These are phyloP conservation scores for Leptinotarsa defecta DNA, from an alignment of 1,140 invertebrate species.

Conservation along the genomic window DNA sequence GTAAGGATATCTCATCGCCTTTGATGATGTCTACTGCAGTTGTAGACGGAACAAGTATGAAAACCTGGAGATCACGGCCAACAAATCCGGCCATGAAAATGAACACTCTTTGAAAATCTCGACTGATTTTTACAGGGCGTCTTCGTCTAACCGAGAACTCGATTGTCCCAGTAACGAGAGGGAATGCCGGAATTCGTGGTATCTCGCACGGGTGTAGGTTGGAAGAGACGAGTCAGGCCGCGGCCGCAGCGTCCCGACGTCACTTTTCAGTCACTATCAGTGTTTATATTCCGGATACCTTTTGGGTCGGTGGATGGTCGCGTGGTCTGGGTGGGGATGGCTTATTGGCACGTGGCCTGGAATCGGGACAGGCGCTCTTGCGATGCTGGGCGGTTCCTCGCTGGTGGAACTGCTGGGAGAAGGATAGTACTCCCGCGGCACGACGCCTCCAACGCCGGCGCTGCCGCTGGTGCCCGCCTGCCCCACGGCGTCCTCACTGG, in stretches of 20 bases:
- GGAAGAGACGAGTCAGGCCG: slow-evolving; percentile 10
- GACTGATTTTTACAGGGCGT: not conserved
- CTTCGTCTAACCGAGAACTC: slow-evolving; percentile 7
- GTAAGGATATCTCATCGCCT: no score
- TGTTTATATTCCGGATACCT: slow-evolving; percentile 67
- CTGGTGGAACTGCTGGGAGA: slow-evolving; percentile 55
- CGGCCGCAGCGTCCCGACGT: slow-evolving; percentile 20
- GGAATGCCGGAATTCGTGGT: slow-evolving; percentile 23
- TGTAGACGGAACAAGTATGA: no score
- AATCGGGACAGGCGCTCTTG: slow-evolving; percentile 48
- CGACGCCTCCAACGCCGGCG: slow-evolving; percentile 42
- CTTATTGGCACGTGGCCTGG: slow-evolving; percentile 44
- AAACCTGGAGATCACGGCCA: no score
- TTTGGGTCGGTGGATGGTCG: slow-evolving; percentile 57
- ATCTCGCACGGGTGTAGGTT: slow-evolving; percentile 33
- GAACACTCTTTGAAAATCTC: not conserved
- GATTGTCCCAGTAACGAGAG: slow-evolving; percentile 33
- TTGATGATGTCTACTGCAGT: no score
- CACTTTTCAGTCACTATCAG: slow-evolving; percentile 59
- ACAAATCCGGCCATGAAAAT: no score
- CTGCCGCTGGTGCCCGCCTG: slow-evolving; percentile 56
- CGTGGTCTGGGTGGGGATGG: slow-evolving; percentile 52
- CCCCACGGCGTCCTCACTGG: slow-evolving; percentile 79
- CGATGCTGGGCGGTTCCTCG: slow-evolving; percentile 56
- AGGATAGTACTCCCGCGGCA: slow-evolving; percentile 59